Evolutionary conservation across 2,797 vertebrate genomes (phyloP), one percentile per base, ranked within the genome.

Genomic region (Cynodonichthys magdalenae): DNA sequence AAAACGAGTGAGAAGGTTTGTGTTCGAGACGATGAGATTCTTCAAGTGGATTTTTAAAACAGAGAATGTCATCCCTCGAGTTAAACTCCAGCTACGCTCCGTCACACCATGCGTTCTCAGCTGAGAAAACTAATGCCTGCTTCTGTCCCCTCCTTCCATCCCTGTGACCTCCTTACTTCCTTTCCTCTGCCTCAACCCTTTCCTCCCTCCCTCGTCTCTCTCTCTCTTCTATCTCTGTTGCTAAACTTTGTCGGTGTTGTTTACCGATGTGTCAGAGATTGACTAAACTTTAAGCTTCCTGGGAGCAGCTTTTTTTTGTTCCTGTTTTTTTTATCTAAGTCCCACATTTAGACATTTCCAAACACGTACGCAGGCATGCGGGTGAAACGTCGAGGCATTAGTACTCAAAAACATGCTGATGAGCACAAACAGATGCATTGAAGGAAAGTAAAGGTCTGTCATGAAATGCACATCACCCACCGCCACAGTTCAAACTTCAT

Each of bases 241-340:
- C 63, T 69, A 49, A 61, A 74, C 66, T 69, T 80, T 86, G 79
- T 82, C 78, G 69, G 89, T 90, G 90, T 90, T 94, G 94, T 97
- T 96, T 95, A 95, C 90, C 89, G 91, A 94, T 92, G 93, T 94
- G 94, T 96, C 94, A 93, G 92, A 94, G 93, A 92, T 94, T 92
- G 93, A 93, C 92, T 92, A 93, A 93, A 94, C 89, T 92, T 90
- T 72, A 87, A 4, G 68, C 55, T 83, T 85, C 74, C 77, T 77
- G 76, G 69, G 65, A 51, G 61, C 45, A 9, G 69, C 52, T 11
- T 17, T 31, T 9, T 31, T 31, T 9, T 31, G 6, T 7, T 31
- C 6, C 31, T 9, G 6, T 9, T 9, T 31, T 9, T 9, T 31
- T 31, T 9, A 31, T 31, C 6, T 31, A 31, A 31, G 44, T 7